Percentiles rank a stretch among this genome's conserved stretches.
phyloP scores from a whole-genome alignment of 1,140 invertebrate genomes.

The Heliothis subflexa region DNA sequence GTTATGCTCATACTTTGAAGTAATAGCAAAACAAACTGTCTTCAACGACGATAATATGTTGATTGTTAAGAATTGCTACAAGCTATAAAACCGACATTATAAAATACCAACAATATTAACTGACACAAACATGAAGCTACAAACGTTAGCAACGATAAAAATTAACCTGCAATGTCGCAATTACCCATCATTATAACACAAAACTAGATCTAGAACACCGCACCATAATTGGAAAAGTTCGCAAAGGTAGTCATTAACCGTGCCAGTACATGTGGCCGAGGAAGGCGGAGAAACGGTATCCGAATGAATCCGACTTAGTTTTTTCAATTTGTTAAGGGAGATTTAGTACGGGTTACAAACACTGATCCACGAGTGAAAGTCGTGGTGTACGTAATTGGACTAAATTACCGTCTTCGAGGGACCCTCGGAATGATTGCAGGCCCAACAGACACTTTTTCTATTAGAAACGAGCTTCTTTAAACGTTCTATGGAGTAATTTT shows the following conservation, averaged over 20 bases:
- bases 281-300: constrained; percentile 38
- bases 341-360: constrained; percentile 48
- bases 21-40: too few species aligned
- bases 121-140: constrained; percentile 1
- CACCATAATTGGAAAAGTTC: constrained; percentile 41
- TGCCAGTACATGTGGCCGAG: constrained; percentile 23
- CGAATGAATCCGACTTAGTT: constrained; percentile 24
- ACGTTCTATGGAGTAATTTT: constrained; percentile 38
- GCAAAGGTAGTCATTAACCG: constrained; percentile 43
- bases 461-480: constrained; percentile 47
- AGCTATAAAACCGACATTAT: neutral
- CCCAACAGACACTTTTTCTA: constrained; percentile 51
- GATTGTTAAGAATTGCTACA: neutral
- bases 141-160: constrained; percentile 39
- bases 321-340: constrained; percentile 52
- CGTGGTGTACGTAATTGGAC: constrained; percentile 53
- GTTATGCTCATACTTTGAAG: too few species aligned
- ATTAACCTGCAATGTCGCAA: constrained; percentile 43
- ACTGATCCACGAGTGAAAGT: constrained; percentile 54
- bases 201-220: constrained; percentile 35
- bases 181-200: constrained; percentile 44
- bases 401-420: constrained; percentile 55
- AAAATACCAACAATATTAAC: constrained; percentile 30
- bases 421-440: constrained; percentile 48
- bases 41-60: too few species aligned